Evolutionary conservation across 1,140 invertebrate species (phyloP), one percentile per base, ranked within the genome.

Genomic region (Prorops nasuta): DNA sequence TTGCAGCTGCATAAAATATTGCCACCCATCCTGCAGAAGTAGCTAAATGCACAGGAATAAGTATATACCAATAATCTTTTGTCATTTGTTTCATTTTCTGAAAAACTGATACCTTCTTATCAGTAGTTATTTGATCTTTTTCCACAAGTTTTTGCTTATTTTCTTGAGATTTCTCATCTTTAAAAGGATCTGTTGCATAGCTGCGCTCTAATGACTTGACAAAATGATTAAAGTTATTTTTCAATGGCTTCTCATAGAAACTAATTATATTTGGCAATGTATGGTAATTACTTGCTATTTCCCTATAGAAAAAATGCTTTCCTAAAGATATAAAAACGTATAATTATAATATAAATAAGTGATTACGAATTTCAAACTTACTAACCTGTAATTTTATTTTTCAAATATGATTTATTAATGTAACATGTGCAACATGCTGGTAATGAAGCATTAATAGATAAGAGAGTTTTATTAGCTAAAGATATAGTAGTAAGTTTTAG

Each of bases 31-130:
- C 81, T 44, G 83, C 71, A 1, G 92, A 96, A 9, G 94, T 96
- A 4, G 86, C 79, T 44, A 91, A 60, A 77, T 98, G 94, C 1
- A 97, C 92, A 21, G 91, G 92, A 46, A 97, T 77, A 24, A 96
- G 69, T 47, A 97, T 86, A 77, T 96, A 94, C 89, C 94, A 97
- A 77, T 98, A 96, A 68, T 96, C 87, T 73, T 88, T 90, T 64
- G 91, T 91, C 84, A 96, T 90, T 65, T 88, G 79, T 74, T 96
- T 97, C 74, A 97, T 94, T 63, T 83, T 85, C 64, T 91, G 84
- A 67, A 92, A 88, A 9, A 95, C 60, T 3, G 84, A 79, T 19
- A 79, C 56, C 60, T 88, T 85, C 51, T 69, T 53, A 12, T 49
- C 18, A 20, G 39, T 8, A 2, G 18, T 8, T 42, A 38, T n/a